Conservation (phyloP, 1,140 invertebrate species). For the Cydia pomonella region DNA sequence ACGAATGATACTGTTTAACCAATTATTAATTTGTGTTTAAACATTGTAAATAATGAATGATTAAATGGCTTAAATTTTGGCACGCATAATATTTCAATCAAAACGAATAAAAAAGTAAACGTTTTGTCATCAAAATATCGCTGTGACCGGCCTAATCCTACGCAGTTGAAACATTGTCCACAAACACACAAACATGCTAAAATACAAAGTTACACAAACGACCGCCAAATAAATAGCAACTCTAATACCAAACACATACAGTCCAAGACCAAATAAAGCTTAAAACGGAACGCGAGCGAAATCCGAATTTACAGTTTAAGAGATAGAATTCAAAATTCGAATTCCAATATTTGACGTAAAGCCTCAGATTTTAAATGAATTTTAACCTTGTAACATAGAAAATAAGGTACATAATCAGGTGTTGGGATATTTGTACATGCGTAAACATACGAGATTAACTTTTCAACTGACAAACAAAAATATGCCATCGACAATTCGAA, state of each 20-base stretch:
- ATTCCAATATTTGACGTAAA: neutral
- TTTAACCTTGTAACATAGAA: neutral
- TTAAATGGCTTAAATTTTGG: no score
- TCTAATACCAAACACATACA: slow-evolving; percentile 21
- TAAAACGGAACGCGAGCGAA: neutral
- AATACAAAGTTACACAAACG: slow-evolving; percentile 5
- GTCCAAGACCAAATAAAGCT: neutral
- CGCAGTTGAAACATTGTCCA: neutral
- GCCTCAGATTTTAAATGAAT: neutral
- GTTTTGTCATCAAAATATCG: neutral
- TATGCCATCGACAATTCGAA: slow-evolving; percentile 25
- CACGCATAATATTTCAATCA: neutral
- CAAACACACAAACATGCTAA: slow-evolving; percentile 17
- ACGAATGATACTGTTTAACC: no score
- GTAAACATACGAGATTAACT: slow-evolving; percentile 14
- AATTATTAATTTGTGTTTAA: no score
- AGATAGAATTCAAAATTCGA: slow-evolving; percentile 17
- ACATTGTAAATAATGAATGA: no score
- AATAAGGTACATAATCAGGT: neutral
- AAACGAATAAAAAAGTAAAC: neutral
- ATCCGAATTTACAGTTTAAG: neutral
- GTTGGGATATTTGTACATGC: neutral
- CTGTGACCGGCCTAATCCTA: neutral
- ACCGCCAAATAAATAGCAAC: neutral
- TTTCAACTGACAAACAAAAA: slow-evolving; percentile 31